Conservation (phyloP, 2,888 invertebrate species). For the Cheilosia vernalis region DNA sequence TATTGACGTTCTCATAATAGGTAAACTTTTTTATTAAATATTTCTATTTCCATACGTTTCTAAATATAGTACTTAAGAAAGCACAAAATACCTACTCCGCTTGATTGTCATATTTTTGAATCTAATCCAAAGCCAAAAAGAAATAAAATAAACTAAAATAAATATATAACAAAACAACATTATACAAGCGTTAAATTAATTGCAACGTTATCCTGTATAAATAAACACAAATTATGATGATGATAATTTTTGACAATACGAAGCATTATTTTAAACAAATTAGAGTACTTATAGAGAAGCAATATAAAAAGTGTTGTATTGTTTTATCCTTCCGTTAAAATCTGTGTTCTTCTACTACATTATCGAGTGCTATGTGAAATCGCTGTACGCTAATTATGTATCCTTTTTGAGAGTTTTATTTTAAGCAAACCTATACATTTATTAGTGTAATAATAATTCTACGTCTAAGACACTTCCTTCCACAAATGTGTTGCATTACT, state of each 20-base stretch:
- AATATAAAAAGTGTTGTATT: slow-evolving; percentile 30
- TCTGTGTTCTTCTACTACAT: slow-evolving; percentile 17
- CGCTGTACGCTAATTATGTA: neutral
- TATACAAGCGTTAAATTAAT: slow-evolving; percentile 3
- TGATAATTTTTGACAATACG: slow-evolving; percentile 73
- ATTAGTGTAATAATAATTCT: neutral
- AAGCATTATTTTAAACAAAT: slow-evolving; percentile 58
- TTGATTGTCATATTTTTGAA: neutral
- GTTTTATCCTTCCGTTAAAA: neutral
- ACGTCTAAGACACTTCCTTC: slow-evolving; percentile 54
- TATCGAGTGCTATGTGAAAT: slow-evolving; percentile 52
- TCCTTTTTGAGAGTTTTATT: neutral
- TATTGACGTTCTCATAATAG: neutral
- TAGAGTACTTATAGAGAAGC: slow-evolving; percentile 54
- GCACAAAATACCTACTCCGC: slow-evolving; percentile 1
- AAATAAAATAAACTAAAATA: slow-evolving; percentile 1
- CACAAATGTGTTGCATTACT: slow-evolving; percentile 46
- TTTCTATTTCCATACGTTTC: neutral
- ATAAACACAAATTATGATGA: slow-evolving; percentile 60
- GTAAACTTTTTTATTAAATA: neutral
- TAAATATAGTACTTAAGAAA: slow-evolving; percentile 6
- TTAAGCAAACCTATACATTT: neutral
- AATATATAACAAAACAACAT: neutral
- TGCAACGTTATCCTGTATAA: neutral
- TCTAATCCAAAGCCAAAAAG: slow-evolving; percentile 17